These are phyloP conservation scores for Mystacornis crossleyi DNA, from an alignment of 2,113 vertebrate species.

Conservation along the genomic window DNA sequence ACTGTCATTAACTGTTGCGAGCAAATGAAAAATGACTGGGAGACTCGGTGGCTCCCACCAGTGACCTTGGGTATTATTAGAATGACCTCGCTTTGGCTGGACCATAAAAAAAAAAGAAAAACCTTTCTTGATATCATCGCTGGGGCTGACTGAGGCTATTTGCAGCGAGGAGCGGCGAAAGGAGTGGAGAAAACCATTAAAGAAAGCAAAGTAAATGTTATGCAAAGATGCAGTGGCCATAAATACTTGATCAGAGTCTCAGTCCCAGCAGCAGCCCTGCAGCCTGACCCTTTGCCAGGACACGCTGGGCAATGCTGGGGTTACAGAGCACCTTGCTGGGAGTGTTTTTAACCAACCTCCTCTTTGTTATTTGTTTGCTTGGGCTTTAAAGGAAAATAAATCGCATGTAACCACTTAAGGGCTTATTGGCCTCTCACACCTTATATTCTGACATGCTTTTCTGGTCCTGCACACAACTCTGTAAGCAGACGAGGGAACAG, in stretches of 20 bases:
- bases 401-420: not conserved
- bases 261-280: slow-evolving; percentile 55
- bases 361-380: not conserved
- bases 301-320: slow-evolving; percentile 20
- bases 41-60: slow-evolving; percentile 84
- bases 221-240: slow-evolving; percentile 71
- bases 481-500: not conserved
- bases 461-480: not conserved
- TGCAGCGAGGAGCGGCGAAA: not conserved
- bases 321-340: not conserved
- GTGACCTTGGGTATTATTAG: slow-evolving; percentile 88
- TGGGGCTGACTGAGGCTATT: slow-evolving; percentile 51
- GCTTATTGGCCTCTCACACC: not conserved
- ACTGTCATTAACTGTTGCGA: slow-evolving; percentile 87
- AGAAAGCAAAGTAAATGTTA: slow-evolving; percentile 68
- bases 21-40: slow-evolving; percentile 89
- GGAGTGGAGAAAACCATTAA: slow-evolving; percentile 35
- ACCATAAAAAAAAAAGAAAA: slow-evolving; percentile 71
- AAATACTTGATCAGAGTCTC: slow-evolving; percentile 78
- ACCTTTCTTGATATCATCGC: slow-evolving; percentile 82
- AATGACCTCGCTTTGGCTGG: slow-evolving; percentile 86
- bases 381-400: not conserved
- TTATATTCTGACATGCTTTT: not conserved
- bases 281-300: slow-evolving; percentile 52
- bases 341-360: not conserved